Percentiles rank a stretch among this genome's conserved stretches.
Conservation (phyloP, 2,888 invertebrate genomes). For the Leptopilina syphax region DNA sequence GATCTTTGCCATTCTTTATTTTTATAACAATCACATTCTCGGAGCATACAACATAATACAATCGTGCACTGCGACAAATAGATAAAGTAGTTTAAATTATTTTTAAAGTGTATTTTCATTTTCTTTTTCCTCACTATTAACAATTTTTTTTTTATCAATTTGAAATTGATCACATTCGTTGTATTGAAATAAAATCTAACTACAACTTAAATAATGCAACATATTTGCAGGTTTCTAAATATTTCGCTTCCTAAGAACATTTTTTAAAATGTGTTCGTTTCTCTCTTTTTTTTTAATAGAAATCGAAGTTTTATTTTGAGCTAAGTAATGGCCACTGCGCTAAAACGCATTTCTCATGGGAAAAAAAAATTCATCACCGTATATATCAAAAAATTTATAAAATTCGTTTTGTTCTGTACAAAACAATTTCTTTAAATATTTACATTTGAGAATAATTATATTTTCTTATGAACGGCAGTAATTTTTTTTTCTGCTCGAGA, state of each 20-base stretch:
- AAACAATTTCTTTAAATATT: conserved; percentile 12
- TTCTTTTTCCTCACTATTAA: not conserved
- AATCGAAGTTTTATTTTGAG: conserved; percentile 1
- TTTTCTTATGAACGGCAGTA: not conserved
- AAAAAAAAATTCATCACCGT: not conserved
- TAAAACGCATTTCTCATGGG: not conserved
- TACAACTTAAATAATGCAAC: conserved; percentile 6
- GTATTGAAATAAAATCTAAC: not conserved
- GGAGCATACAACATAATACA: conserved; percentile 52
- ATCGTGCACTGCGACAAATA: conserved; percentile 49
- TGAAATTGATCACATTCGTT: conserved; percentile 2
- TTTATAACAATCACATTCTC: conserved; percentile 52
- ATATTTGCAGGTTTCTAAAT: conserved; percentile 3
- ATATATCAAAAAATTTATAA: not conserved
- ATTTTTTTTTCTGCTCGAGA: not conserved
- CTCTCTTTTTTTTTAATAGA: not conserved
- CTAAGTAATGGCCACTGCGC: conserved; percentile 2
- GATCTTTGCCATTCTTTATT: conserved; percentile 49
- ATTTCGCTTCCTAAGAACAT: not conserved
- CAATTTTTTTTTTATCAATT: not conserved
- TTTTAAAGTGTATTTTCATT: not conserved
- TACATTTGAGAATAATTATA: conserved; percentile 5
- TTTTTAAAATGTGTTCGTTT: not conserved
- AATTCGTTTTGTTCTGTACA: not conserved
- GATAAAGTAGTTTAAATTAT: conserved; percentile 27